phyloP scores from a whole-genome alignment of 2,797 vertebrate species.

The Sebastolobus alascanus region DNA sequence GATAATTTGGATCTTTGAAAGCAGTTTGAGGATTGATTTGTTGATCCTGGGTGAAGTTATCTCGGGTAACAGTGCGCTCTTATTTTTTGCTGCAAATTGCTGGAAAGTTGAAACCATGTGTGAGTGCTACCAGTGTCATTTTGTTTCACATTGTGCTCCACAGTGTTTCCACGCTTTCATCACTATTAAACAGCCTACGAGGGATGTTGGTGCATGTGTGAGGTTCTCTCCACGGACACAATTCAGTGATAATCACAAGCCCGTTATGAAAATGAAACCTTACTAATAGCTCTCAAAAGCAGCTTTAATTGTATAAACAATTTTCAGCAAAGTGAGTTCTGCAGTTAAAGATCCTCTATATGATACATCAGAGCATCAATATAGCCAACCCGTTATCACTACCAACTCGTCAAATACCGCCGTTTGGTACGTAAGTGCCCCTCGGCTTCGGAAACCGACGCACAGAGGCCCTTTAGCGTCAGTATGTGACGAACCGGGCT shows the following conservation, averaged over 20 bases:
- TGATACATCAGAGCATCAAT: no score
- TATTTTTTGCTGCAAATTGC: background rate
- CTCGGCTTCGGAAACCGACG: no score
- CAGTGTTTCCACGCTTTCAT: background rate
- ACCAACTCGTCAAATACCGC: no score
- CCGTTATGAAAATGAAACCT: background rate
- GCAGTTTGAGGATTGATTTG: background rate
- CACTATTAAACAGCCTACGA: background rate
- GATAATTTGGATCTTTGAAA: background rate
- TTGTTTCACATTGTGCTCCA: background rate
- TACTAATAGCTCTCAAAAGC: background rate
- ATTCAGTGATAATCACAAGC: background rate
- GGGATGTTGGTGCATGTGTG: background rate
- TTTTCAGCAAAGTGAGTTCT: no score
- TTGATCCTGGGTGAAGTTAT: background rate
- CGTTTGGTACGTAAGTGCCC: no score
- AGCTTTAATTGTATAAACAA: background rate
- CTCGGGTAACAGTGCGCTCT: background rate
- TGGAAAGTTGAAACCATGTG: background rate
- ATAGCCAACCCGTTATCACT: no score
- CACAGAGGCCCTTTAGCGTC: no score
- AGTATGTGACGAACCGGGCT: no score
- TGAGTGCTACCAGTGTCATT: background rate
- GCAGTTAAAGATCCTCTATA: no score
- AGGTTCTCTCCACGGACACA: background rate